Conservation (phyloP, 2,113 vertebrate genomes). For the Ahaetulla prasina region DNA sequence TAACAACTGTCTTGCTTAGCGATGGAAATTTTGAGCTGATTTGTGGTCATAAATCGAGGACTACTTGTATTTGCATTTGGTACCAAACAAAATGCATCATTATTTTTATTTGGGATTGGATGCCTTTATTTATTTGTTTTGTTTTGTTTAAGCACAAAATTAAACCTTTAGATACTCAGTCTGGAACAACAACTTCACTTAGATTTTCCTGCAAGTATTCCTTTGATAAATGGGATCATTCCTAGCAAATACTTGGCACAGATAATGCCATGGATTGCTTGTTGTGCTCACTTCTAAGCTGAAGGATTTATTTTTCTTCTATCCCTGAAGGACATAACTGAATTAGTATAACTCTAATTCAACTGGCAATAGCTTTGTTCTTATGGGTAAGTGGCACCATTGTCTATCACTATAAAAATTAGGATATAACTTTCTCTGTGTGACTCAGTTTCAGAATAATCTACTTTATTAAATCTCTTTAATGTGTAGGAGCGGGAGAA, state of each 20-base stretch:
- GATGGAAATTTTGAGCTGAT: background rate
- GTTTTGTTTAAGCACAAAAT: conserved; percentile 30
- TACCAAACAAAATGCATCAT: conserved; percentile 10
- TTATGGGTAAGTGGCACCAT: conserved; percentile 29
- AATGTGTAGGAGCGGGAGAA: background rate
- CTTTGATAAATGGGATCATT: conserved; percentile 61
- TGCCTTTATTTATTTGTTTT: background rate
- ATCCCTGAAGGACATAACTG: conserved; percentile 60
- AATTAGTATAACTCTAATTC: conserved; percentile 55
- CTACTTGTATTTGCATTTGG: background rate
- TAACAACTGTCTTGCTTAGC: background rate
- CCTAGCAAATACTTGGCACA: conserved; percentile 50
- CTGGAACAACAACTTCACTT: conserved; percentile 41
- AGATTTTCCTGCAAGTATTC: conserved; percentile 42
- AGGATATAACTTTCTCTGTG: conserved; percentile 17
- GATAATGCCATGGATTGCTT: conserved; percentile 58
- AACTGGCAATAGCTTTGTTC: conserved; percentile 39
- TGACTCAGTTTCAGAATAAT: conserved; percentile 27
- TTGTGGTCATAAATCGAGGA: background rate
- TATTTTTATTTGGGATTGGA: conserved; percentile 24
- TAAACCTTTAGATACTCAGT: conserved; percentile 33
- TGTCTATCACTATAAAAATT: conserved; percentile 35
- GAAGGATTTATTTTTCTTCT: conserved; percentile 67
- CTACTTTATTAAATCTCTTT: conserved; percentile 11
- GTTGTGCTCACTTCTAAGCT: conserved; percentile 51